Percentiles rank a stretch among this genome's conserved stretches.
phyloP scores from a whole-genome alignment of 2,888 invertebrate species.

The Lycia hirtaria region DNA sequence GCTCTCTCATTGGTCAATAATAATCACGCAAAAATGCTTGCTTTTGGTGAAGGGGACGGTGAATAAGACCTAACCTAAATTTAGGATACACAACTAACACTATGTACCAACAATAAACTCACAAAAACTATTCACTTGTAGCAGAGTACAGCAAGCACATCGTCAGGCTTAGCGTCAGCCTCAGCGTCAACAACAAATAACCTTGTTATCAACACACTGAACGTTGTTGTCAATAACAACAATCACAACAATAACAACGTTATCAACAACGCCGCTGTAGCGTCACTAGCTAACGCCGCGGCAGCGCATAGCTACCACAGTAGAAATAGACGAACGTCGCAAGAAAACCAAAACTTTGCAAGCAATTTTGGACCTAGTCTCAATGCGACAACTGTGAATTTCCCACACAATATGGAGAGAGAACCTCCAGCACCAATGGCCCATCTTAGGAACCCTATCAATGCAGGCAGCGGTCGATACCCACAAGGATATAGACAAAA shows the following conservation, averaged over 20 bases:
- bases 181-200: constrained; percentile 83
- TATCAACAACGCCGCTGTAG: constrained; percentile 81
- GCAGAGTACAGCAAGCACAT: constrained; percentile 79
- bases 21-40: constrained; percentile 19
- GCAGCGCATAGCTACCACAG: constrained; percentile 82
- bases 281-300: constrained; percentile 79
- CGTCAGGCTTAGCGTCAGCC: constrained; percentile 59
- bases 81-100: constrained; percentile 21
- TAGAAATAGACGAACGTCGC: constrained; percentile 78
- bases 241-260: constrained; percentile 83
- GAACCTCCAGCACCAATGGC: constrained; percentile 80
- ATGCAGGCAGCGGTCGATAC: constrained; percentile 77
- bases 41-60: constrained; percentile 31
- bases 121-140: constrained; percentile 46
- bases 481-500: constrained; percentile 79
- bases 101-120: constrained; percentile 24
- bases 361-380: constrained; percentile 78
- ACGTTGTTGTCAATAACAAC: constrained; percentile 83
- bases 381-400: constrained; percentile 75
- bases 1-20: constrained; percentile 18
- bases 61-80: constrained; percentile 13
- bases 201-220: constrained; percentile 81
- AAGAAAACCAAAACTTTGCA: constrained; percentile 75
- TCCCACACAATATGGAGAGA: constrained; percentile 74
- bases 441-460: constrained; percentile 75